Percentiles rank a stretch among this genome's conserved stretches.
phyloP scores from a whole-genome alignment of 1,140 invertebrate species.

The Cotesia chilonis region DNA sequence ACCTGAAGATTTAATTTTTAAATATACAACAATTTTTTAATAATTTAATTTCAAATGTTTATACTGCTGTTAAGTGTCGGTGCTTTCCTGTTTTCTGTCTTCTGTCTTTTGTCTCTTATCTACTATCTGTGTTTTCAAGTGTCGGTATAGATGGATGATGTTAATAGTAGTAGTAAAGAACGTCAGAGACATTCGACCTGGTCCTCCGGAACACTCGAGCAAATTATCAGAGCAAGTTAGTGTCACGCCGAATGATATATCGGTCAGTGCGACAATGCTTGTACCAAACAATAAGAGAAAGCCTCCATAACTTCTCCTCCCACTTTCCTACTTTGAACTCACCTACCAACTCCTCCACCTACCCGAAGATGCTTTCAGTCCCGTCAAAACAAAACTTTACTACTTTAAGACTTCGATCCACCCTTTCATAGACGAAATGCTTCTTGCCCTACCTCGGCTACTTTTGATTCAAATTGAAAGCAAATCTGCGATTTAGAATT shows the following conservation, averaged over 20 bases:
- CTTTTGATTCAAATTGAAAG: no score
- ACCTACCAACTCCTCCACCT: background rate
- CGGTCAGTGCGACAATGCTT: constrained; percentile 52
- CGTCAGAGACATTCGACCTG: constrained; percentile 36
- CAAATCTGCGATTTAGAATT: no score
- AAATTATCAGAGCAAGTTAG: constrained; percentile 57
- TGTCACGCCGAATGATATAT: constrained; percentile 51
- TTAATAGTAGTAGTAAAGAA: constrained; percentile 1
- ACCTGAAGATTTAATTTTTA: background rate
- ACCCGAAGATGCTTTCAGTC: background rate
- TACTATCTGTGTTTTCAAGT: constrained; percentile 1
- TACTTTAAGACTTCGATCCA: no score
- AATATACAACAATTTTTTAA: no score
- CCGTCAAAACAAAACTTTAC: no score
- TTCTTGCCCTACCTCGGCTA: no score
- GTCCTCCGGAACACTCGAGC: constrained; percentile 48
- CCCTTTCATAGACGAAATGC: no score
- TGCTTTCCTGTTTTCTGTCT: background rate
- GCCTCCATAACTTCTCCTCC: constrained; percentile 1
- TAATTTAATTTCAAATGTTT: no score
- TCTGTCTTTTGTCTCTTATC: no score
- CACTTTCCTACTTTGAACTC: background rate
- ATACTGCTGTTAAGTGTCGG: background rate
- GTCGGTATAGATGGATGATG: background rate
- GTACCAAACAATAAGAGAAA: constrained; percentile 37